Evolutionary conservation across 2,113 vertebrate species (phyloP), one percentile per base, ranked within the genome.

Genomic region (Zingel zingel): DNA sequence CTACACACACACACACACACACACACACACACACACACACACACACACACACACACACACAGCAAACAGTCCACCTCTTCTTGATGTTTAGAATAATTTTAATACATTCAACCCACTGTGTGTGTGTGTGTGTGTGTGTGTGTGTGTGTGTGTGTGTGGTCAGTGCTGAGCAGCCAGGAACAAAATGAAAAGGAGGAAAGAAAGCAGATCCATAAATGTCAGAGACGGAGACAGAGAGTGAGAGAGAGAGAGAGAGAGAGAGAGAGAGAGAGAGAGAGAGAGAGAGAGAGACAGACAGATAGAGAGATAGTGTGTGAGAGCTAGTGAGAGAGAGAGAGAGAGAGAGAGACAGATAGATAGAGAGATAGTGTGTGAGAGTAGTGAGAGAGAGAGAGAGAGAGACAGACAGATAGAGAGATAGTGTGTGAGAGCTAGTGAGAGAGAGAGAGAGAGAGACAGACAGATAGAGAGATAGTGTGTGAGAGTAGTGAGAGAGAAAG

Each of bases 151-250:
- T 30, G 57, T 39, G 25, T 33, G 62, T 43, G 50, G 33, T 80
- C 67, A 71, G 62, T 66, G 27, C 48, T 56, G 51, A 72, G 36
- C 25, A 59, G 61, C 45, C 27, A 67, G 58, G 36, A 63, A 71
- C 57, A 25, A 54, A 72, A 72, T 71, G 77, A 76, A 66, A 12
- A 43, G 33, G 33, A 68, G 48, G 72, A 69, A 73, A 56, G 36
- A 66, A 27, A 66, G 25, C 66, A 64, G 39, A 82, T 81, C 77
- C 53, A 71, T 81, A 71, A 65, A 59, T 76, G 54, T 67, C 53
- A 63, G 9, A 43, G 39, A 43, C 1, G 7, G 39, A 43, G 10
- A 43, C 2, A 33, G 18, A 66, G 43, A 13, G 64, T 7, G 25
- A 6, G 18, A 6, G 18, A 19, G 43, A 39, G 36, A 39, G 36